These are phyloP conservation scores for Pectinophora gossypiella DNA, from an alignment of 1,140 invertebrate species.

Conservation along the genomic window DNA sequence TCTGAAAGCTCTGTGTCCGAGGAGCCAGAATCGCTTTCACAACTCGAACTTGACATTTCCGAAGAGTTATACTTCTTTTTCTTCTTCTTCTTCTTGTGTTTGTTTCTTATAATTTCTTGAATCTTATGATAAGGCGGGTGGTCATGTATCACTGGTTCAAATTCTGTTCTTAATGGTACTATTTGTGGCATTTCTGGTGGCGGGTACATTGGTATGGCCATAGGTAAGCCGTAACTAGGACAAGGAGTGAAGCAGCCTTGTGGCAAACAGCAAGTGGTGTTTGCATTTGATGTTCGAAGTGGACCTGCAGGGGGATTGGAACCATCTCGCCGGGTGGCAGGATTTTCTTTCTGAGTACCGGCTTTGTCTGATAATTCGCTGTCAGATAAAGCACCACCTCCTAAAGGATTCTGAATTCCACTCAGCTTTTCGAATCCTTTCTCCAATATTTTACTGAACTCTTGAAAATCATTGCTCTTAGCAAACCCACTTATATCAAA, in stretches of 20 bases:
- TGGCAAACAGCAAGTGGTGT: no score
- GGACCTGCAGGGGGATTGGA: background rate
- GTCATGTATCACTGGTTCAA: constrained; percentile 46
- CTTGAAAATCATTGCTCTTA: no score
- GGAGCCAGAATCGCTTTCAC: background rate
- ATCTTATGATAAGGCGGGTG: constrained; percentile 44
- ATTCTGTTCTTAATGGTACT: constrained; percentile 37
- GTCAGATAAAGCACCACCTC: no score
- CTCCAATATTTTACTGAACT: no score
- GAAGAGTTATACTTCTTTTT: constrained; percentile 9
- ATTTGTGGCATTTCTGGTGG: background rate
- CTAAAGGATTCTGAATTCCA: no score
- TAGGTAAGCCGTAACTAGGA: background rate
- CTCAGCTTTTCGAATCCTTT: no score
- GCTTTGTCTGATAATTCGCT: no score
- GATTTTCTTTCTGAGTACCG: no score
- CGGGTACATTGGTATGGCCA: background rate
- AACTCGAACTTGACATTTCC: background rate
- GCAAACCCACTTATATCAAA: no score
- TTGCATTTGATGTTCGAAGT: no score
- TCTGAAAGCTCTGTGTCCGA: no score
- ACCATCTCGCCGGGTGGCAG: background rate
- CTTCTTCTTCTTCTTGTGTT: constrained; percentile 5
- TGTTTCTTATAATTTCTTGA: constrained; percentile 24
- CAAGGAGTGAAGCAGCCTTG: background rate